phyloP scores from a whole-genome alignment of 2,113 vertebrate species.

The Trachemys scripta region DNA sequence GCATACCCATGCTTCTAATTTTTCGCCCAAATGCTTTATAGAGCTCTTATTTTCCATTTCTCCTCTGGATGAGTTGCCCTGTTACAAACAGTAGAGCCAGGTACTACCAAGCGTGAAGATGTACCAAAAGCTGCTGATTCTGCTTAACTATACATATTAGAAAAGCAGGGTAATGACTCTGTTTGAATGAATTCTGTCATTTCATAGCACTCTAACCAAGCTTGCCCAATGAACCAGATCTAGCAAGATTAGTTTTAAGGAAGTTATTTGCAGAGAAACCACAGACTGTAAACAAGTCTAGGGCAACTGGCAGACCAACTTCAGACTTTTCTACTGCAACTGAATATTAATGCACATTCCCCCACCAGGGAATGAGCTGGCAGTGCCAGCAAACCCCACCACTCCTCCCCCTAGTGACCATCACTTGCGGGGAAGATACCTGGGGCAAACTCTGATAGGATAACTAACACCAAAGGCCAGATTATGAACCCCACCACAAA shows the following conservation, averaged over 20 bases:
- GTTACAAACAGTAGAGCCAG: background rate
- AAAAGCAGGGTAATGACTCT: background rate
- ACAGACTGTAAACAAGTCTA: background rate
- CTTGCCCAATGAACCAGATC: background rate
- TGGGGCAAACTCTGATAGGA: background rate
- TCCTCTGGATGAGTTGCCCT: background rate
- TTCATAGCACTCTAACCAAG: background rate
- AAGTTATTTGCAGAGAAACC: background rate
- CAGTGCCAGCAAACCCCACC: background rate
- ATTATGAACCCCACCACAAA: background rate
- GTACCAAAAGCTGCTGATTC: background rate
- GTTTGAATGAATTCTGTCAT: background rate
- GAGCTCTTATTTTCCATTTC: background rate
- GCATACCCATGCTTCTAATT: rapidly evolving
- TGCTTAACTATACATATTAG: background rate
- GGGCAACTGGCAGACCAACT: background rate
- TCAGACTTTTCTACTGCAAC: background rate
- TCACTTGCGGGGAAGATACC: background rate
- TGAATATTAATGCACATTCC: background rate
- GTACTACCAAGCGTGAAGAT: background rate
- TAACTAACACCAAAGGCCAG: background rate
- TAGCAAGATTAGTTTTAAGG: background rate
- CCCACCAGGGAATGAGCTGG: background rate
- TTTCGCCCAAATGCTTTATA: background rate
- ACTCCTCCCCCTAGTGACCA: background rate